A percentile compares a stretch with the other conserved stretches of the same genome.
Conservation (phyloP, 2,113 vertebrate species). For the Ceyx cyanopectus region DNA sequence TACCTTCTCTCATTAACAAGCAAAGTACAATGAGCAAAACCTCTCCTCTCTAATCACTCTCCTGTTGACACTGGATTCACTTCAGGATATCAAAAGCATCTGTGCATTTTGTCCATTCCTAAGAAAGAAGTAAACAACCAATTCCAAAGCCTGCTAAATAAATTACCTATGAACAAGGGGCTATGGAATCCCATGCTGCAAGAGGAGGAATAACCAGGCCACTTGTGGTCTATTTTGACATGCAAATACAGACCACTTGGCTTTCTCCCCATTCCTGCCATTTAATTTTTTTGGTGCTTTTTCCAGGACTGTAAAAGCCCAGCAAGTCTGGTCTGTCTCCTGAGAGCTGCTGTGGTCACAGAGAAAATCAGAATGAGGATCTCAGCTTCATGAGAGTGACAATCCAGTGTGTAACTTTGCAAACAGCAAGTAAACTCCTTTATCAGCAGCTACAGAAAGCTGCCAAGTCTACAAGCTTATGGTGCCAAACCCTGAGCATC, state of each 20-base stretch:
- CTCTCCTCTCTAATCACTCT: slow-evolving; percentile 16
- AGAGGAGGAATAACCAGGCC: neutral
- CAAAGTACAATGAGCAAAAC: neutral
- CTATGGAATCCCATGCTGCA: neutral
- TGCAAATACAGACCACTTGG: neutral
- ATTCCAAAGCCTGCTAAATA: neutral
- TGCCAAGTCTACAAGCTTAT: neutral
- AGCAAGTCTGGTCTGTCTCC: neutral
- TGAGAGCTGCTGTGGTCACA: neutral
- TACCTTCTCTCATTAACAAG: slow-evolving; percentile 12
- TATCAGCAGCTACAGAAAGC: neutral
- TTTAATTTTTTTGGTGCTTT: neutral
- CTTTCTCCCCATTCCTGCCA: neutral
- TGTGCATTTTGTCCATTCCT: neutral
- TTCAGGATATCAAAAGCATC: neutral
- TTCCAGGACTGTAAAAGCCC: neutral
- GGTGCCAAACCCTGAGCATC: neutral
- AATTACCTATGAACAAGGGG: neutral
- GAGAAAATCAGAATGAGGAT: neutral
- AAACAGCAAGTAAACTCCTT: neutral
- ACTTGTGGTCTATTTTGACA: neutral
- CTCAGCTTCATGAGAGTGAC: neutral
- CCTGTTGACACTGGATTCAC: slow-evolving; percentile 30
- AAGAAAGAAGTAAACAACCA: neutral
- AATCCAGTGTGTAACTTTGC: neutral